Evolutionary conservation across 1,140 invertebrate genomes (phyloP), one percentile per base, ranked within the genome.

Genomic region (Conus ventricosus): DNA sequence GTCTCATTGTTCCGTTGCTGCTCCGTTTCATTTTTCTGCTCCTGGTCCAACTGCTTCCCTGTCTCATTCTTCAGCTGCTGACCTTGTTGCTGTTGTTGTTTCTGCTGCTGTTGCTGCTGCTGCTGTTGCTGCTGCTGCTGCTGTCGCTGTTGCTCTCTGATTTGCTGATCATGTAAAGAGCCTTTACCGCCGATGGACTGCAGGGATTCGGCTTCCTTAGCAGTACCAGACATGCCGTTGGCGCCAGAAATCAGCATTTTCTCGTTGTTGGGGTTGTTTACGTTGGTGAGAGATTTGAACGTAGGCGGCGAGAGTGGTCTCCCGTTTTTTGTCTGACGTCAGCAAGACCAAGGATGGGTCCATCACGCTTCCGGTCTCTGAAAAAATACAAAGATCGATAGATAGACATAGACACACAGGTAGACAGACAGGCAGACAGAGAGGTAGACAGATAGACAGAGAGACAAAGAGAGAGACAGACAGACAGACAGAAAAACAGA

Each of bases 201-300:
- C 54, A 67, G 13, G 13, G 17, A 6, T 23, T 67, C 8, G 17
- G 54, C 3, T 51, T 13, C 53, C 5, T n/a, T 15, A n/a, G 5
- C 25, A 3, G 0, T 17, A 25, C 10, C 10, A 10, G n/a, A 15
- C 57, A 67, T 39, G 7, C 55, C 63, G 57, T 25, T 63, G n/a
- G 82, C 82, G n/a, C 82, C 82, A 39, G 82, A 84, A 20, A 84
- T 20, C n/a, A 84, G 23, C 23, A 63, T 10, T 5, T 84, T 84
- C n/a, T 39, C 53, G 23, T 23, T 51, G 20, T 63, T 11, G 23
- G 82, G 20, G 23, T 84, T 39, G 82, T 84, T 84, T 0, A 84
- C 13, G 11, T 84, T n/a, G 7, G 82, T 63, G n/a, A 84, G 20
- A 7, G 82, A 84, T 39, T 63, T 84, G 82, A 84, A 84, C 4